These are phyloP conservation scores for Epirrita christyi DNA, from an alignment of 2,888 invertebrate species.

Conservation along the genomic window DNA sequence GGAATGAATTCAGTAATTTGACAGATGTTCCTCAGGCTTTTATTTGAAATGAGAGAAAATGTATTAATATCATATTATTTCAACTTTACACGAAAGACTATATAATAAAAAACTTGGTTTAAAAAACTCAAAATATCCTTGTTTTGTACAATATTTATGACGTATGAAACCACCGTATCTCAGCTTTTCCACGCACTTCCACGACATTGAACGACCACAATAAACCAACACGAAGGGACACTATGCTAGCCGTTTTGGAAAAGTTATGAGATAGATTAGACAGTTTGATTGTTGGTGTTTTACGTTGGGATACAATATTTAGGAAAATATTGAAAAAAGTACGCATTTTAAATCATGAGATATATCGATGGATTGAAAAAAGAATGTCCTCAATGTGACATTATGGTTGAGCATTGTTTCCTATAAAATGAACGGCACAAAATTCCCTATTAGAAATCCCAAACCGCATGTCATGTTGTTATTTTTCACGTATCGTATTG, in stretches of 20 bases:
- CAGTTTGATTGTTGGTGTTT: constrained; percentile 27
- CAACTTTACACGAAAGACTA: too few relatives aligned
- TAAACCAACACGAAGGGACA: constrained; percentile 67
- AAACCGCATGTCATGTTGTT: not conserved
- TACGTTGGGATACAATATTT: not conserved
- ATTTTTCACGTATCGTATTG: constrained; percentile 3
- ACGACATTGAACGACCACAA: constrained; percentile 68
- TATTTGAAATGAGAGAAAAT: too few relatives aligned
- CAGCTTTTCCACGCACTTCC: constrained; percentile 72
- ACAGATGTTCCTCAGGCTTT: too few relatives aligned
- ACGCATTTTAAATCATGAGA: too few relatives aligned
- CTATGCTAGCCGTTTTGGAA: constrained; percentile 49
- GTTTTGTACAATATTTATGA: constrained; percentile 51
- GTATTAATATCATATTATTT: too few relatives aligned
- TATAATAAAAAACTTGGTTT: too few relatives aligned
- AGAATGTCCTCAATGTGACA: too few relatives aligned
- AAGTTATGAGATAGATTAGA: constrained; percentile 43
- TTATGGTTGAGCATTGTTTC: too few relatives aligned
- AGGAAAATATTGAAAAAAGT: not conserved
- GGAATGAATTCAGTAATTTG: too few relatives aligned
- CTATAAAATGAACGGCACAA: not conserved
- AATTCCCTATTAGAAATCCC: not conserved
- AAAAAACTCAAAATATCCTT: too few relatives aligned
- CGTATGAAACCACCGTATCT: constrained; percentile 67
- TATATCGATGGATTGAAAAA: too few relatives aligned